Base-by-base conservation (phyloP, 2,888 invertebrate genomes). In the Tiliacea aurago region DNA sequence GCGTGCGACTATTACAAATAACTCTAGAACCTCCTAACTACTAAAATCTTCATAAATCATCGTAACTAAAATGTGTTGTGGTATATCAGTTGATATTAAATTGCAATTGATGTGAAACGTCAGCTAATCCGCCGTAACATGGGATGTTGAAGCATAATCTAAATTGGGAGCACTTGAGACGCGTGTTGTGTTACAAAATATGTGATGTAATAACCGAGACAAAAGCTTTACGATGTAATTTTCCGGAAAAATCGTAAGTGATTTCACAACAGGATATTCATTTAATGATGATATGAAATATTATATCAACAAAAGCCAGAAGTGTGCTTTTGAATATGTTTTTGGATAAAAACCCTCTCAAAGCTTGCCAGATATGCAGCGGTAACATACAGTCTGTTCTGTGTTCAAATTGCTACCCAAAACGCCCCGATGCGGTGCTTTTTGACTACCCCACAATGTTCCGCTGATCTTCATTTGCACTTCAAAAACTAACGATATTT, bases 121-220 rank as follows among this genome's bases (percentile, higher is more conserved):
- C 75, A 68, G 69, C 67, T 63, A 41, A 73, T 74, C 67, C 33
- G 63, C 74, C 84, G 83, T 58, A 70, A 80, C 79, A 86, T 81
- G 63, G 71, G 69, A 80, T 90, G 89, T 85, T 89, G 74, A 71
- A 91, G 86, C 89, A 84, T 84, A 85, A 84, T 91, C 94, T 95
- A 93, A 93, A 92, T 95, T 91, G 88, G 92, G 93, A 93, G 88
- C 92, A 93, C 92, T 94, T 90, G 89, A 92, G 90, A 83, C 85
- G 87, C 90, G 93, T 89, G 91, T 93, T 89, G 91, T 93, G 92
- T 94, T 93, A 94, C 93, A 93, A 93, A 93, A 94, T 94, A 91
- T 93, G 94, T 95, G 94, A 94, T 94, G 93, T 94, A 95, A 95
- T 93, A 92, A 88, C 89, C 72, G 70, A 55, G 71, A 78, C 87